Percentiles rank a stretch among this genome's conserved stretches.
These are phyloP conservation scores for Porites rus DNA, from an alignment of 92 coral and sea anemone species.

Conservation along the genomic window DNA sequence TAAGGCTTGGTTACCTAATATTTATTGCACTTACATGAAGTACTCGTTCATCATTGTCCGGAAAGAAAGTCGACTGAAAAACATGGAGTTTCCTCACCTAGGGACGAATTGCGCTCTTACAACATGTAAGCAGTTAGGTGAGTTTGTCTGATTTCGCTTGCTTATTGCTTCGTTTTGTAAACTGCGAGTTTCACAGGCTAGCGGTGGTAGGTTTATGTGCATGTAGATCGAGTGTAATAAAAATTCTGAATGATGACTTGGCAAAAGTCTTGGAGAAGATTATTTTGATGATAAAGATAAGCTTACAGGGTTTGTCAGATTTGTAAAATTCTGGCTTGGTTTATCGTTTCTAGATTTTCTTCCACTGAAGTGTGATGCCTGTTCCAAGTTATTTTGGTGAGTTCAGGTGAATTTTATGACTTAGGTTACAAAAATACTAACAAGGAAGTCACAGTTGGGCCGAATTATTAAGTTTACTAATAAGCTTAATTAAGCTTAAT, in stretches of 20 bases:
- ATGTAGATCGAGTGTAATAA: too few relatives aligned
- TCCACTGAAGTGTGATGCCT: slow-evolving; percentile 96
- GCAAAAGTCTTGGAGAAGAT: background rate
- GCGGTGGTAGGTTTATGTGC: too few relatives aligned
- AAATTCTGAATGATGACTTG: slow-evolving; percentile 11
- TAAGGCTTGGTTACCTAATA: slow-evolving; percentile 18
- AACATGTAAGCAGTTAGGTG: slow-evolving; percentile 95
- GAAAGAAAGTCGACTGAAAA: background rate
- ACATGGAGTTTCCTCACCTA: slow-evolving; percentile 94
- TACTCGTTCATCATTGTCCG: background rate
- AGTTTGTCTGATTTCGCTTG: background rate
- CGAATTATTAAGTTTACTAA: too few relatives aligned
- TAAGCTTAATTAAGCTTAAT: too few relatives aligned
- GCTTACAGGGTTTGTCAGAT: background rate
- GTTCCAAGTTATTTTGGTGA: slow-evolving; percentile 64
- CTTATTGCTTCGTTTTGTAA: background rate
- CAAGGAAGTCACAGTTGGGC: too few relatives aligned
- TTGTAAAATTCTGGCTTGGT: background rate
- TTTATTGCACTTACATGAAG: slow-evolving; percentile 3
- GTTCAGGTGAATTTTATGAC: background rate
- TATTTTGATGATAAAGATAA: background rate
- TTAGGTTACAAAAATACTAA: too few relatives aligned
- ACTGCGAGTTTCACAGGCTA: background rate
- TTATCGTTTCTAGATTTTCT: slow-evolving; percentile 78
- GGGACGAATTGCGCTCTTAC: slow-evolving; percentile 89